Evolutionary conservation across 2,888 invertebrate species (phyloP).

Genomic region (Drosophila aldrichi): DNA sequence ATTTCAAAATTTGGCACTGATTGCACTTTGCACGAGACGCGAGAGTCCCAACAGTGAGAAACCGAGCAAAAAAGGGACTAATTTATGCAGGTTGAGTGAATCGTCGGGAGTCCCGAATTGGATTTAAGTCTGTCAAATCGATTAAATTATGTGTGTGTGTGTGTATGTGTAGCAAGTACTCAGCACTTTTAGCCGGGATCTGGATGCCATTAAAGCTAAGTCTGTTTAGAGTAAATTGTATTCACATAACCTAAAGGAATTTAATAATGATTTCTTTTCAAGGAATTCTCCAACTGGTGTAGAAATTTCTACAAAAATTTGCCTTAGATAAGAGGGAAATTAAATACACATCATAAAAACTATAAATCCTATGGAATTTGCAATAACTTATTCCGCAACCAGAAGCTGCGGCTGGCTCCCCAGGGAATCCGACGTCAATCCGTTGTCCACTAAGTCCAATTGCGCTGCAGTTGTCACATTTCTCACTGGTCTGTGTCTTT

Average conservation of each 20-base stretch:
- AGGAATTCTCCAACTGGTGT: neutral
- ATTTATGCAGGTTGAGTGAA: conserved; percentile 63
- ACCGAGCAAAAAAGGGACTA: conserved; percentile 38
- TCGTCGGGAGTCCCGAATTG: conserved; percentile 22
- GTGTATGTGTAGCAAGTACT: no score
- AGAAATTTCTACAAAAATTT: neutral
- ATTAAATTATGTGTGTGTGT: conserved; percentile 23
- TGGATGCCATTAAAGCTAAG: conserved; percentile 9
- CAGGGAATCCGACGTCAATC: conserved; percentile 15
- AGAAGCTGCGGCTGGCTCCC: conserved; percentile 16
- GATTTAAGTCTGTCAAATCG: conserved; percentile 19
- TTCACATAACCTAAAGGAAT: neutral
- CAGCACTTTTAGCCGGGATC: conserved; percentile 9
- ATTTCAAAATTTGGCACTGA: conserved; percentile 62
- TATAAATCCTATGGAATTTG: conserved; percentile 40
- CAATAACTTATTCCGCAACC: conserved; percentile 30
- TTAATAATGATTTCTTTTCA: neutral
- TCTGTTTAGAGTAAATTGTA: neutral
- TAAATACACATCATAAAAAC: conserved; percentile 29
- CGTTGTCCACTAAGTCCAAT: conserved; percentile 47
- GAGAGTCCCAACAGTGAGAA: conserved; percentile 9
- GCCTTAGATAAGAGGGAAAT: neutral
- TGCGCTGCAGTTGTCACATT: conserved; percentile 62
- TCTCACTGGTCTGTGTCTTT: conserved; percentile 47
- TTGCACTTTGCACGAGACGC: conserved; percentile 52